Base-by-base conservation (phyloP, 2,888 invertebrate species). In the Prenolepis imparis region DNA sequence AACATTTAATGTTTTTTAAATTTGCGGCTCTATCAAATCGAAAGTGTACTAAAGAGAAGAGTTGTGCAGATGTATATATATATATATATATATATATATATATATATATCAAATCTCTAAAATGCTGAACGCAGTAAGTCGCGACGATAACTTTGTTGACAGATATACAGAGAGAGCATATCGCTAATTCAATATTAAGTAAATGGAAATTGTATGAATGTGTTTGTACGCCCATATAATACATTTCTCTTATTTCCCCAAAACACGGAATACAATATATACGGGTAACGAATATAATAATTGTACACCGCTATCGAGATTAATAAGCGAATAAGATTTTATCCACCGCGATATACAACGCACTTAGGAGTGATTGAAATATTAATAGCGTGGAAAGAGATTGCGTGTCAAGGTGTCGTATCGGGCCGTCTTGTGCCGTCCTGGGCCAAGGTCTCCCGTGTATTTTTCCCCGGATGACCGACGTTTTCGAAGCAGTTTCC, bases 401-500 rank as follows among this genome's bases (percentile, higher is more conserved):
- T 78, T 68, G 78, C 74, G 84, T 89, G 88, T 87, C 88, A 84
- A 86, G 88, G 86, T 57, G 12, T 18, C 75, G 75, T 52, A n/a
- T 75, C 59, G 36, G 64, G 36, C 28, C 28, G 36, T 28, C 36
- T 52, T 32, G 48, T 57, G 21, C 48, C 52, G 52, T 55, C 74
- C 52, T 70, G 68, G 59, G 61, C 63, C 83, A 82, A 77, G 81
- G 80, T 75, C 74, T 70, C 52, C 41, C 67, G 36, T 70, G 18
- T 77, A 48, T 81, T 74, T 81, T 32, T n/a, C n/a, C 73, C 59
- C 44, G 59, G 59, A 86, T 73, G 78, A 84, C 59, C 83, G 32
- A 48, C 74, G 55, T 21, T 70, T 61, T 52, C 82, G 28, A 75
- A 64, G 52, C 21, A 55, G 67, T 59, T 61, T 74, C 66, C 75